phyloP scores from a whole-genome alignment of 2,797 vertebrate species.

The Galagoides demidoff region DNA sequence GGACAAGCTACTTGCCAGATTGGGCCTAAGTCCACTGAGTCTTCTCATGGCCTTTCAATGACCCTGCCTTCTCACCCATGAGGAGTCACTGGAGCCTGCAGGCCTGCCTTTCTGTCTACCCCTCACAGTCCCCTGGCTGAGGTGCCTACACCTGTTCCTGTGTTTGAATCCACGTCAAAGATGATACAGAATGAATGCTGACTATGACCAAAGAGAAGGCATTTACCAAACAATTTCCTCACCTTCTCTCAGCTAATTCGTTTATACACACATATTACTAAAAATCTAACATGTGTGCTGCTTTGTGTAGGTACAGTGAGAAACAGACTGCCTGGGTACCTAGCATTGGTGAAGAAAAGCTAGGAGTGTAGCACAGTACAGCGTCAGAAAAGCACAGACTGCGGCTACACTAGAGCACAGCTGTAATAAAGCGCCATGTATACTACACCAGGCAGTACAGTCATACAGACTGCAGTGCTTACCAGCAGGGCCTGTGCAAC shows the following conservation, averaged over 20 bases:
- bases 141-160: background rate
- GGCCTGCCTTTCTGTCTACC: background rate
- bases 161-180: background rate
- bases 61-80: background rate
- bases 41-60: background rate
- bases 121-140: background rate
- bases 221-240: background rate
- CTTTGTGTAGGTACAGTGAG: background rate
- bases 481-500: background rate
- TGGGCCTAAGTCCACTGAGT: background rate
- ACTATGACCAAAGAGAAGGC: background rate
- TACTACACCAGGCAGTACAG: background rate
- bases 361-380: background rate
- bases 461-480: background rate
- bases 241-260: slow-evolving; percentile 2
- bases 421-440: background rate
- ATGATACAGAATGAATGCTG: background rate
- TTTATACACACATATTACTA: background rate
- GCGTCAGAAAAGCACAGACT: background rate
- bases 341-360: background rate
- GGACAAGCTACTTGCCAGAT: background rate
- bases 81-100: background rate
- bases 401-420: background rate
- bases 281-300: background rate
- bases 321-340: background rate